Base-by-base conservation (phyloP, 2,888 invertebrate species). In the Hirtodrosophila cameraria region DNA sequence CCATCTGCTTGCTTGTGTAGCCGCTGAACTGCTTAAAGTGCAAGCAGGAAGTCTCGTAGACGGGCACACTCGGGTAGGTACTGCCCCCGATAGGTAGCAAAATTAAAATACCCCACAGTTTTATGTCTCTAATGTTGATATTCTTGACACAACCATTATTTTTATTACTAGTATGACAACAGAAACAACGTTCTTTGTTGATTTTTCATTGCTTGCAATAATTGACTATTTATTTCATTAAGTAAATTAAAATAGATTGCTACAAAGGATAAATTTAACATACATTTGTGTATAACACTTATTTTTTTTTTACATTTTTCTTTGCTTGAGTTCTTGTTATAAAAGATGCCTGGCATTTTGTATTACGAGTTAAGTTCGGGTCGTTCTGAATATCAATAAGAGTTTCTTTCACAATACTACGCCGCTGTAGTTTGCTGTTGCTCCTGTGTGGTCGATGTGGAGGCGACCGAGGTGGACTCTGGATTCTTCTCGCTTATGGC, bases 401-500 rank as follows among this genome's bases (percentile, higher is more conserved):
- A 9, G 25, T 18, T 9, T 15, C 9, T 28, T 20, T 27, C 2
- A 30, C 36, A 53, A 18, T 4, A 33, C 64, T 89, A 90, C 53
- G 89, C 89, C n/a, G 90, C 74, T 1, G 90, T 88, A 3, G 90
- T 85, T 30, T 89, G 88, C 54, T 89, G 89, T 54, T 81, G 88
- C 16, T 89, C 78, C 54, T 87, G 78, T 9, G 84, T 72, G 13
- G 88, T 86, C 25, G 86, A 70, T 7, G 85, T 79, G 11, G 89
- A 86, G 23, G 77, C 81, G 20, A 79, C 92, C 7, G 94, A 94
- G n/a, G 92, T 91, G 0, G 92, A 91, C 69, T 95, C 94, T 20
- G 89, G 87, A 0, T 93, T 92, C 48, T 91, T 89, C 84, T 95
- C 95, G 70, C 93, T 93, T 49, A 95, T 94, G 63, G 94, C 94